phyloP scores from a whole-genome alignment of 2,797 vertebrate genomes.

The Macropodus opercularis region DNA sequence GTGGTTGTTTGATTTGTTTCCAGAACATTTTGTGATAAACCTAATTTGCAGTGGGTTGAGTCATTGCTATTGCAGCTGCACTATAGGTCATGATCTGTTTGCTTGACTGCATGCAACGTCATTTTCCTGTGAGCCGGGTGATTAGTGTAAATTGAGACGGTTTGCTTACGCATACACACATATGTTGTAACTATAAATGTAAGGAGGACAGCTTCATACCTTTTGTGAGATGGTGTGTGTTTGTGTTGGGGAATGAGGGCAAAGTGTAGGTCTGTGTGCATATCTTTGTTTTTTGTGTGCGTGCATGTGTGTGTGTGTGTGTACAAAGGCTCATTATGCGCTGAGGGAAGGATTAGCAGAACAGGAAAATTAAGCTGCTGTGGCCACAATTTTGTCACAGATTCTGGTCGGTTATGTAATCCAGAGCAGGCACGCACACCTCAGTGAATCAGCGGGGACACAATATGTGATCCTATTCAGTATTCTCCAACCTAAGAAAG shows the following conservation, averaged over 20 bases:
- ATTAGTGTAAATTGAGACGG: neutral
- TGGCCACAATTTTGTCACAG: conserved; percentile 42
- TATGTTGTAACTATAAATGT: neutral
- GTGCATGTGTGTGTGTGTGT: too few relatives aligned
- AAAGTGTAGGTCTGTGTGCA: conserved; percentile 22
- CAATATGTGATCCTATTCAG: conserved; percentile 19
- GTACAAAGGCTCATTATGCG: conserved; percentile 54
- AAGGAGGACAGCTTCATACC: conserved; percentile 7
- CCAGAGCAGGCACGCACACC: conserved; percentile 31
- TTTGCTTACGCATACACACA: neutral
- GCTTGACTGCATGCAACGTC: conserved; percentile 2
- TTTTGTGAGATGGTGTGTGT: conserved; percentile 11
- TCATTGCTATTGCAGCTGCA: conserved; percentile 17
- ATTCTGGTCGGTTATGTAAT: conserved; percentile 38
- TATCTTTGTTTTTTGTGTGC: conserved; percentile 37
- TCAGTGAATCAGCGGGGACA: conserved; percentile 12
- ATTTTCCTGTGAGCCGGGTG: conserved; percentile 9
- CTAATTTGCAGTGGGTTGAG: too few relatives aligned
- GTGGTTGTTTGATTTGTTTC: too few relatives aligned
- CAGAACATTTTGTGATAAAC: too few relatives aligned
- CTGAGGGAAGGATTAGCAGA: conserved; percentile 52
- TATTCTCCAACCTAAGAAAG: conserved; percentile 16
- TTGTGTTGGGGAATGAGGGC: conserved; percentile 11
- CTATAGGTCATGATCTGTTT: conserved; percentile 14
- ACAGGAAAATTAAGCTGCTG: conserved; percentile 43